Evolutionary conservation across 2,888 invertebrate species (phyloP).

Genomic region (Omphaloscelis lunosa): DNA sequence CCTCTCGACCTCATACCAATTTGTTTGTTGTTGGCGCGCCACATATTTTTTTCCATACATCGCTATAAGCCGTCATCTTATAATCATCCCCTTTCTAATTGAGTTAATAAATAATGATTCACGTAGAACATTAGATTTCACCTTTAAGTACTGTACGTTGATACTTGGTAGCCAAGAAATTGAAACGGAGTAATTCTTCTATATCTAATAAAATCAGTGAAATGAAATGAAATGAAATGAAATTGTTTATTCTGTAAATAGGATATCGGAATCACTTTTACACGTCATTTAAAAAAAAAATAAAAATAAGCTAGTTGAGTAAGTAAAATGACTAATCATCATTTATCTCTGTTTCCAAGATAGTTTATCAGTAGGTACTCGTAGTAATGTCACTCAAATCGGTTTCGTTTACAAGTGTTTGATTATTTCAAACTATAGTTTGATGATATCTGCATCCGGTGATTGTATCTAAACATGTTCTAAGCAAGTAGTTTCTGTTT

Average conservation of each 20-base stretch:
- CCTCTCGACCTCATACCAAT: too few species aligned
- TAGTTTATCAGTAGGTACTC: constrained; percentile 47
- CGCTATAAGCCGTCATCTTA: not conserved
- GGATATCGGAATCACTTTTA: too few species aligned
- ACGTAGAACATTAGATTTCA: not conserved
- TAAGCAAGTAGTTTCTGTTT: not conserved
- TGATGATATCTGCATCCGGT: constrained; percentile 21
- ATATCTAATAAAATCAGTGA: not conserved
- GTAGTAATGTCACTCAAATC: constrained; percentile 50
- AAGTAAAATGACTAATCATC: constrained; percentile 1
- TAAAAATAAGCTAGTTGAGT: too few species aligned
- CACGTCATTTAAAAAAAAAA: too few species aligned
- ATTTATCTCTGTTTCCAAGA: constrained; percentile 33
- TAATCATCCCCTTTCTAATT: not conserved
- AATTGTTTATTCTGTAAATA: too few species aligned
- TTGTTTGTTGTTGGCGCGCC: not conserved
- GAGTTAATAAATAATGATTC: not conserved
- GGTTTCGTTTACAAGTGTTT: constrained; percentile 39
- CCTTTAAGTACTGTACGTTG: not conserved
- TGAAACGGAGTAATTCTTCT: not conserved
- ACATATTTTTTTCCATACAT: not conserved
- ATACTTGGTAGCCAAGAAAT: constrained; percentile 1
- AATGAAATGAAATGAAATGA: too few species aligned
- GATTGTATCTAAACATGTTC: constrained; percentile 1
- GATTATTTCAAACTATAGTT: constrained; percentile 34